These are phyloP conservation scores for Bombus vancouverensis DNA, from an alignment of 1,140 invertebrate species.

Conservation along the genomic window DNA sequence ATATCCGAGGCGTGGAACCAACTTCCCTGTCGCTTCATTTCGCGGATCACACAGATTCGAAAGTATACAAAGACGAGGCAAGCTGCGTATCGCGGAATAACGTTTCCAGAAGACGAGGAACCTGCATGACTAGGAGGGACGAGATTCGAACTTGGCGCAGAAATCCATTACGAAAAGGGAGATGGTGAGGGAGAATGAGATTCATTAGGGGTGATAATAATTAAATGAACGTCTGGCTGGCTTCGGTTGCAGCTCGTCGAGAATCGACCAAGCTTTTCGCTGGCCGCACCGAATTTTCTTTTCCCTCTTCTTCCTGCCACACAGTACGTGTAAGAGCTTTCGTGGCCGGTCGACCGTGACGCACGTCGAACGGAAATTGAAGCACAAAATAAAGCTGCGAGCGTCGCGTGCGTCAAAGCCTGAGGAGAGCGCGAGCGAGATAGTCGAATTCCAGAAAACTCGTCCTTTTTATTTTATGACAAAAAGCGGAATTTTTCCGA, in stretches of 20 bases:
- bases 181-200: conserved; percentile 54
- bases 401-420: not conserved
- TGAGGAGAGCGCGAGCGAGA: not conserved
- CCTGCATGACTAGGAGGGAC: not conserved
- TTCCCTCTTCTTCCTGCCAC: conserved; percentile 28
- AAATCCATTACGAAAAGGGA: conserved; percentile 70
- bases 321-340: conserved; percentile 10
- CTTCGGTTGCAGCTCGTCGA: not conserved
- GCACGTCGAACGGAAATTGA: conserved; percentile 41
- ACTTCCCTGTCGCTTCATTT: conserved; percentile 50
- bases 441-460: not conserved
- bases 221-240: conserved; percentile 70
- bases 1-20: not conserved
- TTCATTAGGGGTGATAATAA: conserved; percentile 75
- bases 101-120: conserved; percentile 33
- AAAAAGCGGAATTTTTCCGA: not conserved
- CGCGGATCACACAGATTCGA: conserved; percentile 3
- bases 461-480: not conserved
- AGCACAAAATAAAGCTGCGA: conserved; percentile 36
- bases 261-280: conserved; percentile 54
- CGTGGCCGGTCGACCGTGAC: conserved; percentile 19
- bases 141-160: conserved; percentile 66
- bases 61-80: not conserved
- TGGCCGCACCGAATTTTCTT: conserved; percentile 52
- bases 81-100: conserved; percentile 1